Evolutionary conservation across 2,888 invertebrate genomes (phyloP), one percentile per base, ranked within the genome.

Genomic region (Cosmia trapezina): DNA sequence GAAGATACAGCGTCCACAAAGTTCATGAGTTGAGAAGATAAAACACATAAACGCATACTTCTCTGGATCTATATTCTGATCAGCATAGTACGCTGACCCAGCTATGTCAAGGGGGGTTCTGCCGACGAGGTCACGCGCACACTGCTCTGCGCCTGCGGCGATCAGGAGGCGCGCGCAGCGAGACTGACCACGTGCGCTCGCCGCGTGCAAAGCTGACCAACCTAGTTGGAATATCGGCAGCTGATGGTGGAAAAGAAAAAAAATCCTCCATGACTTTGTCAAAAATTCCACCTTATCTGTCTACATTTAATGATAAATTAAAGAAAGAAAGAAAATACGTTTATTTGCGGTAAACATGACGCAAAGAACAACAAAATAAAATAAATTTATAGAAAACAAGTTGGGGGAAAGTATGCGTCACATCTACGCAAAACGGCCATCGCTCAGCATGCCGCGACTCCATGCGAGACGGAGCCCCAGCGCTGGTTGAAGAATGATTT

Each of bases 171-270:
- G 78, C 7, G 85, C 83, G 53, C 88, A 85, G 9, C 78, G 73
- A 1, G 87, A 83, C 47, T 95, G 92, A 0, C 95, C 95, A 62
- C 96, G 92, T 17, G 94, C 93, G 43, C 96, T 94, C 0, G 97
- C 97, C 2, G 96, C 93, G 84, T 97, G 97, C 4, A 97, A 91
- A 0, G 97, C 94, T 0, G 97, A 96, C 91, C 96, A 96, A 3
- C 97, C 97, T 14, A 90, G 84, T 83, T 92, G 90, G 41, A 95
- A 86, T 9, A 89, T 85, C 3, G 95, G 94, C 19, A 96, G 69
- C 96, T 96, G 78, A 9, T 76, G 53, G 11, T 56, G 62, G 7
- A 76, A 41, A 8, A 59, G 19, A 49, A 54, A 54, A 12, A n/a
- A 56, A 70, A 9, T 4, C 1, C 17, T 53, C 37, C 8, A 33